These are phyloP conservation scores for Microtus oregoni DNA, from an alignment of 2,113 vertebrate species.

Conservation along the genomic window DNA sequence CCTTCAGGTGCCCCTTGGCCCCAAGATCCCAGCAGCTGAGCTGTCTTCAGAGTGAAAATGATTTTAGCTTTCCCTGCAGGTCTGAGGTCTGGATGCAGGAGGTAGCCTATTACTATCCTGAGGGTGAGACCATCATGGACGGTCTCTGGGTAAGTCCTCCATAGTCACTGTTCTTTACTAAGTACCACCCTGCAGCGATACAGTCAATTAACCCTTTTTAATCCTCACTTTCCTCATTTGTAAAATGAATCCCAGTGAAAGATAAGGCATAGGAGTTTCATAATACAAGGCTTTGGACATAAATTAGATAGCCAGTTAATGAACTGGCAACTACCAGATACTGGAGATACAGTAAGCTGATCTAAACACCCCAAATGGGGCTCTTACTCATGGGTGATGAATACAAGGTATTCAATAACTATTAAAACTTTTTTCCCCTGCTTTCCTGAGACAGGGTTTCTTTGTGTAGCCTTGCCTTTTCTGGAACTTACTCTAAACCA, in stretches of 20 bases:
- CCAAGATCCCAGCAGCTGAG: neutral
- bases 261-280: neutral
- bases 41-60: neutral
- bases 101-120: neutral
- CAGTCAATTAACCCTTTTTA: neutral
- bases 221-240: neutral
- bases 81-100: neutral
- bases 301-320: neutral
- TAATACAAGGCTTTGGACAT: neutral
- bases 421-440: neutral
- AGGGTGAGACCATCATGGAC: neutral
- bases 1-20: neutral
- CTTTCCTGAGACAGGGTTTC: neutral
- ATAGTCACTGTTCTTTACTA: neutral
- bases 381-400: neutral
- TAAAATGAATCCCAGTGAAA: neutral
- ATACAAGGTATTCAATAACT: neutral
- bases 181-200: neutral
- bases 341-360: neutral
- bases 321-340: neutral
- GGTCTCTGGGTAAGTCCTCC: neutral
- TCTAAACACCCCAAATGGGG: neutral
- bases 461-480: neutral
- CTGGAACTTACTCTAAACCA: neutral
- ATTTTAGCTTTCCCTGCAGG: neutral